These are phyloP conservation scores for Nycticryphes semicollaris DNA, from an alignment of 2,113 vertebrate species.

Conservation along the genomic window DNA sequence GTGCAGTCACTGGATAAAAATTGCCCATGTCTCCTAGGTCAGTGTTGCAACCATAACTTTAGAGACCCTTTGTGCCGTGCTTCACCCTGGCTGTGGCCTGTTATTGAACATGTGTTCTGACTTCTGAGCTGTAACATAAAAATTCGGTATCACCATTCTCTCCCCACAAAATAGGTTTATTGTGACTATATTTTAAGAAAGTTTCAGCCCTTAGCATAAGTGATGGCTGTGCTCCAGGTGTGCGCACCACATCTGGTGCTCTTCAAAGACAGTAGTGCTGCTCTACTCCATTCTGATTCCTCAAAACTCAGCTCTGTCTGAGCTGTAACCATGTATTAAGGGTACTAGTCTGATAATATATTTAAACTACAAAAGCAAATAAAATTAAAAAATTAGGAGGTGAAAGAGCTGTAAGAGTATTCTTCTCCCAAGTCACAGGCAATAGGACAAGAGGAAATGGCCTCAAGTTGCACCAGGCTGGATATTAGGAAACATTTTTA, in stretches of 20 bases:
- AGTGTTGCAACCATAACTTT: not conserved
- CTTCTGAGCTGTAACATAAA: not conserved
- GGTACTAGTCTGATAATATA: not conserved
- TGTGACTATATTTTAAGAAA: not conserved
- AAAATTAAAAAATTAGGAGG: slow-evolving; percentile 36
- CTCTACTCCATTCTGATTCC: not conserved
- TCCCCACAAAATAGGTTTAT: not conserved
- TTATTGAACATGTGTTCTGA: not conserved
- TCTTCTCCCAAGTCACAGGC: too few relatives aligned
- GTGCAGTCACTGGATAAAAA: not conserved
- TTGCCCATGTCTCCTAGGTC: not conserved
- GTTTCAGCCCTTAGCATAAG: not conserved
- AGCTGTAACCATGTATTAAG: not conserved
- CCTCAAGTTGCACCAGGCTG: too few relatives aligned
- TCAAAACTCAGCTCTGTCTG: not conserved
- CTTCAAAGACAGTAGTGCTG: not conserved
- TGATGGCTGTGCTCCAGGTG: not conserved
- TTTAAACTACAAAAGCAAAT: slow-evolving; percentile 27
- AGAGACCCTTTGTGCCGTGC: fast-evolving
- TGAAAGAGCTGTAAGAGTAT: not conserved
- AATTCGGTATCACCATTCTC: not conserved
- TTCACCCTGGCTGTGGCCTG: fast-evolving
- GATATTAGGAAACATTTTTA: too few relatives aligned
- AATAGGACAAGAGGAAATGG: too few relatives aligned
- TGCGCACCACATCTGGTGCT: fast-evolving